Percentiles rank a stretch among this genome's conserved stretches.
These are phyloP conservation scores for Ostrea denselamellosa DNA, from an alignment of 1,140 invertebrate species.

Conservation along the genomic window DNA sequence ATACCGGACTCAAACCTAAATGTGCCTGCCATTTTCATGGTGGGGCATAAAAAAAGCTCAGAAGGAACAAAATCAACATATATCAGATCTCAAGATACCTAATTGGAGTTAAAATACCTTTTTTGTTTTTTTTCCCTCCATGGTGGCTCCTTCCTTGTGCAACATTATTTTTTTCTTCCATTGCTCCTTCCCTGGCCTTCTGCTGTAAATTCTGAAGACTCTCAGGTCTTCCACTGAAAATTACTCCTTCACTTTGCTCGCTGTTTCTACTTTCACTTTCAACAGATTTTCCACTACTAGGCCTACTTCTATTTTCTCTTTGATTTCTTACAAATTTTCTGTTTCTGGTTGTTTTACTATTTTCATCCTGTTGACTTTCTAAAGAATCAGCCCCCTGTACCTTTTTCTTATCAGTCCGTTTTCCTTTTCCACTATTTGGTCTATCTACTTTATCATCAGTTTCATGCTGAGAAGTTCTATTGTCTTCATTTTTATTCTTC, in stretches of 20 bases:
- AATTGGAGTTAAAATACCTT: not conserved
- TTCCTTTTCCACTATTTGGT: slow-evolving; percentile 4
- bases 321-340: not conserved
- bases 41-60: too few relatives aligned
- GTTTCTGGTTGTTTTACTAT: not conserved
- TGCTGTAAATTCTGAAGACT: not conserved
- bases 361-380: not conserved
- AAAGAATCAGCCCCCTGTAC: not conserved
- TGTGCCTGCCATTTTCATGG: too few relatives aligned
- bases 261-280: slow-evolving; percentile 15
- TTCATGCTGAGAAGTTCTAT: not conserved
- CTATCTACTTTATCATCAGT: not conserved
- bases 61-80: too few relatives aligned
- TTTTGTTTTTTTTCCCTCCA: not conserved
- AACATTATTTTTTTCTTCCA: not conserved
- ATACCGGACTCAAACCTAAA: too few relatives aligned
- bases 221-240: not conserved
- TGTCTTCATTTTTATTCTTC: not conserved
- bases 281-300: not conserved
- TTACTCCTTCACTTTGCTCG: not conserved
- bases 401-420: not conserved
- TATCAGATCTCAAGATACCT: too few relatives aligned
- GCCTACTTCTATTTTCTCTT: not conserved
- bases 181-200: not conserved
- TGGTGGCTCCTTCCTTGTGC: not conserved